Conservation (phyloP, 2,113 vertebrate species). For the Anser brachyrhynchus region DNA sequence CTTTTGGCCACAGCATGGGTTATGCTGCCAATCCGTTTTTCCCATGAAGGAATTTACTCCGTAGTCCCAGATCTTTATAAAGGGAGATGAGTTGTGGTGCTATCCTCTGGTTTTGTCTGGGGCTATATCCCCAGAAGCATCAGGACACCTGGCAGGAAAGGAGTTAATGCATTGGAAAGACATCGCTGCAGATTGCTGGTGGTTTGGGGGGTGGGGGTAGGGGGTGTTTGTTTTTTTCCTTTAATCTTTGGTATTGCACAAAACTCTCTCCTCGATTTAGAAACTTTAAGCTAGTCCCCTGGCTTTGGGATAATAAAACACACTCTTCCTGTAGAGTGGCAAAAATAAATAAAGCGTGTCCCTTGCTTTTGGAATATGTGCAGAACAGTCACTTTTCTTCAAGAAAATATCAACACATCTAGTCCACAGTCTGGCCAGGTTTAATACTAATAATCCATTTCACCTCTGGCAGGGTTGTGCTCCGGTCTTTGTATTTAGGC, state of each 20-base stretch:
- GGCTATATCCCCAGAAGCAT: neutral
- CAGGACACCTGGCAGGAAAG: neutral
- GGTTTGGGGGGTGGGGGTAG: neutral
- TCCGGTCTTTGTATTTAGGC: neutral
- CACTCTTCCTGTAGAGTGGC: neutral
- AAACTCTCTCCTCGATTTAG: neutral
- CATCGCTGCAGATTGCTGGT: neutral
- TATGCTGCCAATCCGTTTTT: neutral
- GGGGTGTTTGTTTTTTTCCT: neutral
- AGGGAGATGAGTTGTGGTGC: neutral
- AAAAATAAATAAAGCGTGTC: slow-evolving; percentile 24
- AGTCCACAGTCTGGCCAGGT: neutral
- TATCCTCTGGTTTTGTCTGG: neutral
- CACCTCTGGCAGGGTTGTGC: neutral
- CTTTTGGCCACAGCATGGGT: neutral
- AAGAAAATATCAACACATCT: neutral
- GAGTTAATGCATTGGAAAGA: neutral
- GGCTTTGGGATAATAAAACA: slow-evolving; percentile 12
- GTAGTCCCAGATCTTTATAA: neutral
- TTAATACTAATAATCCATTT: slow-evolving; percentile 25
- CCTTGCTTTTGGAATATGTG: neutral
- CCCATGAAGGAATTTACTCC: neutral
- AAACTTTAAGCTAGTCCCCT: neutral
- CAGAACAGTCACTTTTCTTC: neutral
- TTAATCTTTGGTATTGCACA: neutral